Evolutionary conservation across 64 coral and sea anemone genomes (phyloP).

Genomic region (Dendrophyllia cribrosa): DNA sequence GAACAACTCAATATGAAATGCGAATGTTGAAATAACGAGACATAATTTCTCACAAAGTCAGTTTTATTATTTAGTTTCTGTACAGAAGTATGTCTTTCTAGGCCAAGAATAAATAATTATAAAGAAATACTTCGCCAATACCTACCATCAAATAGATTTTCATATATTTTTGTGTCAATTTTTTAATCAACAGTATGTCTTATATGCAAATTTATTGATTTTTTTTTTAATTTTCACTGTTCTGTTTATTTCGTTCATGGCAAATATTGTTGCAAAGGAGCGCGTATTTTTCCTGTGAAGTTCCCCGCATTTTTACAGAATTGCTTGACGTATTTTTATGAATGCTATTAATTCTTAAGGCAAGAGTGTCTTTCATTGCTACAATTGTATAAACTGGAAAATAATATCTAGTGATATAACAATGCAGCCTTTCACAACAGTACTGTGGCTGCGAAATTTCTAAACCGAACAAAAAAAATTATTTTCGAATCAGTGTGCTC

Average conservation of each 20-base stretch:
- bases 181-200: constrained; percentile 16
- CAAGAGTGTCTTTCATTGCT: not conserved
- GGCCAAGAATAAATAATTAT: constrained; percentile 25
- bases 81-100: not conserved
- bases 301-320: not conserved
- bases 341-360: not conserved
- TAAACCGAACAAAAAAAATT: not conserved
- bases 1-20: not conserved
- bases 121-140: constrained; percentile 18
- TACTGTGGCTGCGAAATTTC: not conserved
- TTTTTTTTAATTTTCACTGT: constrained; percentile 23
- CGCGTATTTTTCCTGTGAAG: not conserved
- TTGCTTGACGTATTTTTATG: not conserved
- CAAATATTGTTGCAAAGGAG: constrained; percentile 1
- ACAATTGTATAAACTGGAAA: constrained; percentile 21
- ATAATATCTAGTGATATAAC: constrained; percentile 24
- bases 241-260: constrained; percentile 10
- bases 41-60: not conserved
- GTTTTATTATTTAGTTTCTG: constrained; percentile 25
- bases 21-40: not conserved
- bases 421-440: not conserved
- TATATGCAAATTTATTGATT: constrained; percentile 34
- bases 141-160: constrained; percentile 41
- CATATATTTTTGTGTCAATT: constrained; percentile 13
- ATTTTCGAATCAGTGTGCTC: not conserved